These are phyloP conservation scores for Pseudochirops corinnae DNA, from an alignment of 2,797 vertebrate genomes.

Conservation along the genomic window DNA sequence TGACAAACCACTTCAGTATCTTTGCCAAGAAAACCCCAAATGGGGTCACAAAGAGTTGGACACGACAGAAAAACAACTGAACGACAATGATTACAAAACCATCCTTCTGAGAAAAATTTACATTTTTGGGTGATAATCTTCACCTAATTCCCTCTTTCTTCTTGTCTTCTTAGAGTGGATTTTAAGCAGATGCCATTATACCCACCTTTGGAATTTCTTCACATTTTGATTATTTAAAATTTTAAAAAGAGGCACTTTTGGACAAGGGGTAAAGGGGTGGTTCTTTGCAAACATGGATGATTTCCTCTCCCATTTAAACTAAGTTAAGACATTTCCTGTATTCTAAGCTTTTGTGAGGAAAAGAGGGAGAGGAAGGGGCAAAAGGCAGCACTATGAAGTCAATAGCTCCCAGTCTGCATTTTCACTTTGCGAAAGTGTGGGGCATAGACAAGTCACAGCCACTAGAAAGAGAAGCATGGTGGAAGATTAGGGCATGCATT, in stretches of 20 bases:
- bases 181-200: not conserved
- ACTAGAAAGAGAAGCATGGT: not conserved
- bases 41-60: no score
- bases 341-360: not conserved
- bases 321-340: not conserved
- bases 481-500: not conserved
- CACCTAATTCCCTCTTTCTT: not conserved
- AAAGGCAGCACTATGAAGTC: no score
- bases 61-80: no score
- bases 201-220: no score
- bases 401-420: no score
- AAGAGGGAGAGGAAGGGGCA: no score
- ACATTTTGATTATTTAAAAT: not conserved
- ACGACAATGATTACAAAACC: not conserved
- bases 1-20: no score
- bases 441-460: not conserved
- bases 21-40: no score
- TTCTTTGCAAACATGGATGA: not conserved
- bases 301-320: not conserved
- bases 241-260: not conserved
- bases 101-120: not conserved
- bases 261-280: not conserved
- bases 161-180: not conserved
- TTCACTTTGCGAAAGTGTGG: not conserved
- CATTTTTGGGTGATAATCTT: not conserved